Percentiles rank a stretch among this genome's conserved stretches.
Conservation (phyloP, 2,888 invertebrate genomes). For the Molorchus minor region DNA sequence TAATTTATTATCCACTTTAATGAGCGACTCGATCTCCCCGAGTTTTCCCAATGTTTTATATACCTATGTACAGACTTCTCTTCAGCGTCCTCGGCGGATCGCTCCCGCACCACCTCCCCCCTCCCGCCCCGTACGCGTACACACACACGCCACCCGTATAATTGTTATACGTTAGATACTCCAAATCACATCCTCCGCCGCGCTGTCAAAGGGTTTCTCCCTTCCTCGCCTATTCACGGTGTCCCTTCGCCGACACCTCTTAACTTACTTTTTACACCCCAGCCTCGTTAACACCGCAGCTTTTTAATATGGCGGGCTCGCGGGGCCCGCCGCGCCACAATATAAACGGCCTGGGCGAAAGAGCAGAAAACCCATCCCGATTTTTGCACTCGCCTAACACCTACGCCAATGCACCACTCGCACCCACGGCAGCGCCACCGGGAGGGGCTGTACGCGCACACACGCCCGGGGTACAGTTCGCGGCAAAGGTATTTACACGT, state of each 20-base stretch:
- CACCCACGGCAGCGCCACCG: no score
- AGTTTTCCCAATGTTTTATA: no score
- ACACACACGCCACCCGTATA: slow-evolving; percentile 44
- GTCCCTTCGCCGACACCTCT: slow-evolving; percentile 43
- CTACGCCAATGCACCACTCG: slow-evolving; percentile 16
- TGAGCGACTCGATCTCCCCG: no score
- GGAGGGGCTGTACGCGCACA: no score
- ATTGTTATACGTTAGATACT: slow-evolving; percentile 50
- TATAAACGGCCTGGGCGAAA: slow-evolving; percentile 28
- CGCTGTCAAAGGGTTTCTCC: slow-evolving; percentile 49
- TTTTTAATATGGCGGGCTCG: slow-evolving; percentile 45
- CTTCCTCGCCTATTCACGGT: slow-evolving; percentile 29
- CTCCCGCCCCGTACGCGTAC: slow-evolving; percentile 27
- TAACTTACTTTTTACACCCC: slow-evolving; percentile 52
- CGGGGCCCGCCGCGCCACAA: slow-evolving; percentile 16
- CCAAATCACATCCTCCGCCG: slow-evolving; percentile 48
- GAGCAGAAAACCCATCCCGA: slow-evolving; percentile 18
- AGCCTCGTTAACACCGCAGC: slow-evolving; percentile 49
- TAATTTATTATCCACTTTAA: no score
- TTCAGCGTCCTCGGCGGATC: no score
- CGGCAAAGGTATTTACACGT: no score
- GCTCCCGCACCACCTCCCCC: neutral
- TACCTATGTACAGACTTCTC: no score
- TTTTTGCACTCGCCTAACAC: slow-evolving; percentile 23
- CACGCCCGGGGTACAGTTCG: no score